Conservation (phyloP, 2,888 invertebrate genomes). For the Dynastes grantii region DNA sequence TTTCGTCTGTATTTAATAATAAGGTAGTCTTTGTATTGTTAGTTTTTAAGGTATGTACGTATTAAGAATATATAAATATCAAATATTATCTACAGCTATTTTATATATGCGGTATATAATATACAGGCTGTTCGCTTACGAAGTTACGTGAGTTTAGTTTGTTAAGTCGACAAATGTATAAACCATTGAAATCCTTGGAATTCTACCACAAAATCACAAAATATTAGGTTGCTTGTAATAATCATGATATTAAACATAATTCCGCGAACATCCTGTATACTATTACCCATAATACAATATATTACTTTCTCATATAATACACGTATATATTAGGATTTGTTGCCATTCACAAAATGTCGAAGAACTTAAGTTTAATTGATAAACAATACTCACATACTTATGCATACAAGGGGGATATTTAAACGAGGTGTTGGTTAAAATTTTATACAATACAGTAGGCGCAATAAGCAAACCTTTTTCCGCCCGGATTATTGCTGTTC, state of each 20-base stretch:
- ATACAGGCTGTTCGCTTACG: background rate
- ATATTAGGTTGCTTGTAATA: constrained; percentile 36
- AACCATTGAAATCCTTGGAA: too few relatives aligned
- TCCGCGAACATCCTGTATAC: constrained; percentile 26
- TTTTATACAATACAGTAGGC: constrained; percentile 37
- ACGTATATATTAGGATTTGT: constrained; percentile 45
- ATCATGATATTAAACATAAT: background rate
- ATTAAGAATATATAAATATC: constrained; percentile 12
- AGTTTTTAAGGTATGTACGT: too few relatives aligned
- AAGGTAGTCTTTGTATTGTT: too few relatives aligned
- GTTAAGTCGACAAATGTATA: too few relatives aligned
- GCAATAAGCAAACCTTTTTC: constrained; percentile 40
- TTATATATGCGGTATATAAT: background rate
- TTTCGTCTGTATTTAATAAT: too few relatives aligned
- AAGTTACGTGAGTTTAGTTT: too few relatives aligned
- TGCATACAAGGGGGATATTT: background rate
- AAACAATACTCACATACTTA: background rate
- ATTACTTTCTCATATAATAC: constrained; percentile 40
- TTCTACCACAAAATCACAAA: background rate
- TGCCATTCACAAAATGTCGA: background rate
- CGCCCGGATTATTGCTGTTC: constrained; percentile 80
- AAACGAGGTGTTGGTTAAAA: constrained; percentile 11
- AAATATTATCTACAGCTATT: constrained; percentile 4
- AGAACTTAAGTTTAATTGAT: background rate
- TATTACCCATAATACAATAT: constrained; percentile 11